Evolutionary conservation across 1,140 invertebrate species (phyloP), one percentile per base, ranked within the genome.

Genomic region (Bombus picipes): DNA sequence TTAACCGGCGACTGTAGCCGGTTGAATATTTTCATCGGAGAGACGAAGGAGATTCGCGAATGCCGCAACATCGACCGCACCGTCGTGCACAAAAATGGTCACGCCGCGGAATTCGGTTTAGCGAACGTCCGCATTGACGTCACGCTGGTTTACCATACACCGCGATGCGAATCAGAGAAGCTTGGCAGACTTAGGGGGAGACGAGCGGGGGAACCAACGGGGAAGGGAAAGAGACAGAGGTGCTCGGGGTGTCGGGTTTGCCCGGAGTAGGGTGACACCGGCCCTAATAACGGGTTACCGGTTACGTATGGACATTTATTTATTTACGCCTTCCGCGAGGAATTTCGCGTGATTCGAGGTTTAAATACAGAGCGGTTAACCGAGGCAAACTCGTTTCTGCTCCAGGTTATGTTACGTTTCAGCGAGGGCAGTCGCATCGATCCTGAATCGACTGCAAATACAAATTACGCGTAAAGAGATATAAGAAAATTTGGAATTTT

Each of bases 241-340:
- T 32, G 43, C 57, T 32, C 76, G 37, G 47, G 76, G 88, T 81
- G 88, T 89, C 72, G 41, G 53, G 75, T 86, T 86, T 74, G 88
- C 53, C 81, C 70, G 81, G 83, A 88, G 79, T 65, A 89, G 90
- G 90, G 90, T 93, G 93, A 93, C 92, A 91, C 87, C 78, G 86
- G 53, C 65, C 85, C 82, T 94, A 94, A 94, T 94, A 92, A 94
- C 91, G 86, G 93, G 93, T 94, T 94, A 93, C 91, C 87, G 47
- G 85, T 93, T 93, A 90, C 93, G 83, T 84, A 83, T 84, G 85
- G 89, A 91, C 88, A 88, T 93, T 94, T 93, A 94, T 94, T 94
- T 94, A 94, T 94, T 94, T 91, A 91, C 88, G 84, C 91, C 87
- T 92, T 71, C 66, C 80, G 65, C 76, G 74, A 47, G 87, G 89